phyloP scores from a whole-genome alignment of 1,140 invertebrate genomes.

The Rhynchophorus ferrugineus region DNA sequence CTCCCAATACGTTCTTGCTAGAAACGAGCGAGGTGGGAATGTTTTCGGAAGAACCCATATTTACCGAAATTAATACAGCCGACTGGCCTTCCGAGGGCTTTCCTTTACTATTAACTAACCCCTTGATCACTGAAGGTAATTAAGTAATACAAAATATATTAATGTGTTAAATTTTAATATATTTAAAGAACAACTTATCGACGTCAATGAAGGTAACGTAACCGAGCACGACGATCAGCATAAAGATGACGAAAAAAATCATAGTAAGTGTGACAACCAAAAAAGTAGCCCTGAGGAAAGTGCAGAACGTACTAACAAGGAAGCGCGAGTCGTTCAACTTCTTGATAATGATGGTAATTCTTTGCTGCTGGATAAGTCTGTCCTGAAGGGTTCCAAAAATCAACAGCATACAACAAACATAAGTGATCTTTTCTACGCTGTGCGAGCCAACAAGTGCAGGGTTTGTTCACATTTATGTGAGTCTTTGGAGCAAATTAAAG shows the following conservation, averaged over 20 bases:
- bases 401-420: constrained; percentile 5
- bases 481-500: constrained; percentile 22
- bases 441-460: constrained; percentile 30
- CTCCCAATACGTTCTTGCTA: constrained; percentile 26
- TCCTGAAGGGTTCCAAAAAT: background rate
- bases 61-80: constrained; percentile 27
- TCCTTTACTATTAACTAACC: constrained; percentile 27
- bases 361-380: background rate
- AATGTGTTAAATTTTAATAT: too few relatives aligned
- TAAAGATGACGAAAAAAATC: too few relatives aligned
- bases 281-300: too few relatives aligned
- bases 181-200: too few relatives aligned
- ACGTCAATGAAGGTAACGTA: too few relatives aligned
- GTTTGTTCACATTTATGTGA: constrained; percentile 29
- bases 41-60: constrained; percentile 29
- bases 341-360: too few relatives aligned
- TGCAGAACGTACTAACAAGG: too few relatives aligned
- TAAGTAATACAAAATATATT: too few relatives aligned
- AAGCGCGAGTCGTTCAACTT: too few relatives aligned
- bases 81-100: constrained; percentile 29
- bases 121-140: constrained; percentile 25
- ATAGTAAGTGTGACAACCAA: too few relatives aligned
- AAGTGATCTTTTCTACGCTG: constrained; percentile 22
- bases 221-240: too few relatives aligned
- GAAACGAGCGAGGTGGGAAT: constrained; percentile 26